These are phyloP conservation scores for Ahaetulla prasina DNA, from an alignment of 2,113 vertebrate genomes.

Conservation along the genomic window DNA sequence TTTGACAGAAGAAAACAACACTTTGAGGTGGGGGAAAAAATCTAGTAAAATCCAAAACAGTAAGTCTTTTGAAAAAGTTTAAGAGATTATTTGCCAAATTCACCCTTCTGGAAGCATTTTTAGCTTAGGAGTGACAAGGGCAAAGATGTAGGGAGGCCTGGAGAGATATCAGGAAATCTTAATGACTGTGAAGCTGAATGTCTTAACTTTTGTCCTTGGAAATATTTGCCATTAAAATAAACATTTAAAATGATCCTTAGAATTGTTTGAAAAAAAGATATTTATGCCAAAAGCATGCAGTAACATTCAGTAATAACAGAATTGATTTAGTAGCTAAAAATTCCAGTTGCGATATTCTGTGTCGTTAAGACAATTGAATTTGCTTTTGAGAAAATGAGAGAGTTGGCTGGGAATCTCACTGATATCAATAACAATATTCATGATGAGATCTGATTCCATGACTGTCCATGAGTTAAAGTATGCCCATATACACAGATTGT, in stretches of 20 bases:
- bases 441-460: neutral
- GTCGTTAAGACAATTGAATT: neutral
- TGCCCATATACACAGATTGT: neutral
- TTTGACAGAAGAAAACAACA: constrained; percentile 53
- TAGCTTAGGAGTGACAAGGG: neutral
- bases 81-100: neutral
- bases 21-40: constrained; percentile 49
- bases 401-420: neutral
- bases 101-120: neutral
- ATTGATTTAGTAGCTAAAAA: neutral
- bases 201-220: neutral
- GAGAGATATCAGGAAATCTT: neutral
- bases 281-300: neutral
- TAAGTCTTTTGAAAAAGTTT: neutral
- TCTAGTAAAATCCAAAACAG: neutral
- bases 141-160: neutral
- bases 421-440: neutral
- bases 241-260: neutral
- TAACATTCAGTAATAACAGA: neutral
- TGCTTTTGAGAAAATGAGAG: neutral
- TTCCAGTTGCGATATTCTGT: neutral
- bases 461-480: neutral
- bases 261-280: neutral
- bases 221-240: neutral
- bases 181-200: neutral